These are phyloP conservation scores for Muschampia plurimacula DNA, from an alignment of 2,888 invertebrate species.

Conservation along the genomic window DNA sequence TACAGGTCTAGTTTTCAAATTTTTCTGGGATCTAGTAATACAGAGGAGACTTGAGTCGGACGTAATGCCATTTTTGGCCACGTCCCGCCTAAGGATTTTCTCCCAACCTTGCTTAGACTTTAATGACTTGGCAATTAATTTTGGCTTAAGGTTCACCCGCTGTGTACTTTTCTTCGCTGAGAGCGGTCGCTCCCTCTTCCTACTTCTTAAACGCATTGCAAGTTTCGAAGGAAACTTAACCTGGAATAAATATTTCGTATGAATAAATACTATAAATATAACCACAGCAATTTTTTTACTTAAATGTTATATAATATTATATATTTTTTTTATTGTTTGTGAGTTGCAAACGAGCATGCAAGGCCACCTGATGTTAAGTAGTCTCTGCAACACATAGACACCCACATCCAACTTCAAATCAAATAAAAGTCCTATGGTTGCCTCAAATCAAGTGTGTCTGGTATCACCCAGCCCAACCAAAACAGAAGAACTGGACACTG, in stretches of 20 bases:
- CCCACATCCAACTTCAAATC: no score
- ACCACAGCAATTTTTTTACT: no score
- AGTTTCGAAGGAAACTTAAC: conserved; percentile 62
- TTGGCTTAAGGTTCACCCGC: conserved; percentile 64
- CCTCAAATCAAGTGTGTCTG: no score
- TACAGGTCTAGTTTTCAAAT: conserved; percentile 68
- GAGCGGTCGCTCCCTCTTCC: conserved; percentile 87
- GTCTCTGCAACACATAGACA: no score
- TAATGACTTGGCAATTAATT: conserved; percentile 58
- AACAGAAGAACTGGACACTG: no score
- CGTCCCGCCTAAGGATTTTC: conserved; percentile 62
- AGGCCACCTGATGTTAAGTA: no score
- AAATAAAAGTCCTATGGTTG: no score
- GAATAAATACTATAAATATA: background rate
- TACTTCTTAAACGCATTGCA: conserved; percentile 89
- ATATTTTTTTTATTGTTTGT: no score
- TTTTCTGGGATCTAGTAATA: conserved; percentile 70
- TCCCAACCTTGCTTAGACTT: conserved; percentile 68
- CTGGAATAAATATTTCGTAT: conserved; percentile 47
- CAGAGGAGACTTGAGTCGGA: conserved; percentile 60
- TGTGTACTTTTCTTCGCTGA: conserved; percentile 67
- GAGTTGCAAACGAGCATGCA: no score
- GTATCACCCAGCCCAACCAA: no score
- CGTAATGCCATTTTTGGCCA: conserved; percentile 67
- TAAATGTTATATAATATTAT: no score